Conservation (phyloP, 2,888 invertebrate species). For the Latheticus oryzae region DNA sequence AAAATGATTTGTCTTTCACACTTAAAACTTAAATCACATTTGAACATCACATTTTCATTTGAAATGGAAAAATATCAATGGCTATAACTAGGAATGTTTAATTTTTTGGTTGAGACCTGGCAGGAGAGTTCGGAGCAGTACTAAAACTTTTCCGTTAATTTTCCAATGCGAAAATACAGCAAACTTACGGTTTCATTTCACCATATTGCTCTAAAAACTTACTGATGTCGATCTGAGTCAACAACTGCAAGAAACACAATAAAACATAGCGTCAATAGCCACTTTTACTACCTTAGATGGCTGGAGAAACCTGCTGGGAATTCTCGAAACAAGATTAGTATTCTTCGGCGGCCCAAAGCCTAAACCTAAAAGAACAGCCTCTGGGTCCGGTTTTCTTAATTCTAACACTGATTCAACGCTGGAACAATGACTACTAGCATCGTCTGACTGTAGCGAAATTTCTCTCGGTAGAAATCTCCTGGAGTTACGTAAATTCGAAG, state of each 20-base stretch:
- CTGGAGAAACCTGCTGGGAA: slow-evolving; percentile 85
- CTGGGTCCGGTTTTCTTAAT: slow-evolving; percentile 87
- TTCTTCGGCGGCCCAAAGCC: slow-evolving; percentile 82
- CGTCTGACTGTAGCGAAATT: slow-evolving; percentile 64
- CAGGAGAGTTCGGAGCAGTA: slow-evolving; percentile 50
- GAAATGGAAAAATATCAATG: neutral
- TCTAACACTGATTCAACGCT: slow-evolving; percentile 86
- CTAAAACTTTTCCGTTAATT: too few relatives aligned
- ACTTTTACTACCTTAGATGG: slow-evolving; percentile 85
- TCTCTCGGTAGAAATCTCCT: slow-evolving; percentile 58
- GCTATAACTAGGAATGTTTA: neutral
- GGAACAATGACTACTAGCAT: slow-evolving; percentile 75
- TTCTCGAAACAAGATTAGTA: slow-evolving; percentile 78
- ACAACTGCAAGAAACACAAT: slow-evolving; percentile 57
- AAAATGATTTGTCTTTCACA: slow-evolving; percentile 7
- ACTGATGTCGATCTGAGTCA: slow-evolving; percentile 61
- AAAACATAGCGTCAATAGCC: too few relatives aligned
- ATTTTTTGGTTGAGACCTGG: slow-evolving; percentile 48
- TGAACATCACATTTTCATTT: slow-evolving; percentile 3
- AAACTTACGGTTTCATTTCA: slow-evolving; percentile 48
- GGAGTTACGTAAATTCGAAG: slow-evolving; percentile 39
- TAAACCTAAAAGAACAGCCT: slow-evolving; percentile 84
- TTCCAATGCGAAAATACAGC: neutral
- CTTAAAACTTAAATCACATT: slow-evolving; percentile 6
- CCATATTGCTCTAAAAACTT: slow-evolving; percentile 63